Evolutionary conservation across 2,113 vertebrate genomes (phyloP).

Genomic region (Clarias macrocephalus): DNA sequence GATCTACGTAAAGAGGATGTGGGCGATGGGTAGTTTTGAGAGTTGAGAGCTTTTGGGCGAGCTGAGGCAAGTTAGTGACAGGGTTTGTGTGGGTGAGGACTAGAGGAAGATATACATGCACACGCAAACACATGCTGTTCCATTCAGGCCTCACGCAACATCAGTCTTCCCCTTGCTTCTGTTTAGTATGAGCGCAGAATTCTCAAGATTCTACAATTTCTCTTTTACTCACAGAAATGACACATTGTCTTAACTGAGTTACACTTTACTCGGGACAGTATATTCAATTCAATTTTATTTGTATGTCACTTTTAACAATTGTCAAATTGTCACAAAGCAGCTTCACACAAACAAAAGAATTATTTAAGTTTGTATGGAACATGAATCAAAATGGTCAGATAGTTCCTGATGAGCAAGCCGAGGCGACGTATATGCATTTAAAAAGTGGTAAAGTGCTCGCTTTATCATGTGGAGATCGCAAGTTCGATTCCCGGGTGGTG

Average conservation of each 20-base stretch:
- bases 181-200: neutral
- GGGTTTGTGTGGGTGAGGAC: slow-evolving; percentile 46
- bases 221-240: neutral
- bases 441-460: too few relatives aligned
- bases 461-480: too few relatives aligned
- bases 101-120: slow-evolving; percentile 25
- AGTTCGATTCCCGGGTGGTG: too few relatives aligned
- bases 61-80: slow-evolving; percentile 37
- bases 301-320: too few relatives aligned
- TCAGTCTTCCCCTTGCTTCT: slow-evolving; percentile 27
- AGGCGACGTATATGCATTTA: too few relatives aligned
- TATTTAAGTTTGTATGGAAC: too few relatives aligned
- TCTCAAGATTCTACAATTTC: too few relatives aligned
- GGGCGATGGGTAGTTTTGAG: slow-evolving; percentile 24
- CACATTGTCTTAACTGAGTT: neutral
- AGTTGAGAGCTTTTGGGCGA: slow-evolving; percentile 37
- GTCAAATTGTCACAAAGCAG: too few relatives aligned
- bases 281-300: too few relatives aligned
- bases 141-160: slow-evolving; percentile 30
- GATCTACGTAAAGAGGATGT: slow-evolving; percentile 31
- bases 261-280: neutral
- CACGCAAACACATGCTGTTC: slow-evolving; percentile 18
- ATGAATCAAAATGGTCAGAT: too few relatives aligned
- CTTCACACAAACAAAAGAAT: too few relatives aligned
- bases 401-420: too few relatives aligned